These are phyloP conservation scores for Seriola dumerili DNA, from an alignment of 2,113 vertebrate species.

Conservation along the genomic window DNA sequence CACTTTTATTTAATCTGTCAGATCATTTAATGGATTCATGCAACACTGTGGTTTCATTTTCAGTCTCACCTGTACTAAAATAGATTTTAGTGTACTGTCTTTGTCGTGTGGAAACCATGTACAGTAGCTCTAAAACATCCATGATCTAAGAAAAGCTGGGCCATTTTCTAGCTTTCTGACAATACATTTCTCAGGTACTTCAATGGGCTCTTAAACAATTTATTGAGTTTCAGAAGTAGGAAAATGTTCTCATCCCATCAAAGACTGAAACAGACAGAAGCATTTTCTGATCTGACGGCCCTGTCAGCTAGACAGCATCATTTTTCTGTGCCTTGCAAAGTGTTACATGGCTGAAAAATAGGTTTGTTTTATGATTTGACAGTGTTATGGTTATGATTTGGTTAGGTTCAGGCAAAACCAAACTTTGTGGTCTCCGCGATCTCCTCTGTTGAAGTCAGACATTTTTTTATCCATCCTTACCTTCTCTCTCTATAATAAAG, in stretches of 20 bases:
- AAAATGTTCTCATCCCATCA: not conserved
- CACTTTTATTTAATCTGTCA: slow-evolving; percentile 42
- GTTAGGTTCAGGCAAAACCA: not conserved
- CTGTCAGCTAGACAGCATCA: not conserved
- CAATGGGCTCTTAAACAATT: not conserved
- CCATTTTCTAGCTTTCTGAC: not conserved
- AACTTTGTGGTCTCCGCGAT: not conserved
- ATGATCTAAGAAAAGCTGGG: not conserved
- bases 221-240: not conserved
- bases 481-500: not conserved
- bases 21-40: slow-evolving; percentile 23
- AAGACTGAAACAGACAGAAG: not conserved
- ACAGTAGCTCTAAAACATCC: not conserved
- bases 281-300: no score
- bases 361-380: not conserved
- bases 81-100: not conserved
- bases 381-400: not conserved
- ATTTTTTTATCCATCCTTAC: not conserved
- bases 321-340: not conserved
- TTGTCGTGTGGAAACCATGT: not conserved
- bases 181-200: not conserved
- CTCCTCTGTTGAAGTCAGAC: not conserved
- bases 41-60: not conserved
- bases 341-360: not conserved
- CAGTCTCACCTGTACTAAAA: slow-evolving; percentile 7